Base-by-base conservation (phyloP, 2,888 invertebrate species). In the Aelia acuminata region DNA sequence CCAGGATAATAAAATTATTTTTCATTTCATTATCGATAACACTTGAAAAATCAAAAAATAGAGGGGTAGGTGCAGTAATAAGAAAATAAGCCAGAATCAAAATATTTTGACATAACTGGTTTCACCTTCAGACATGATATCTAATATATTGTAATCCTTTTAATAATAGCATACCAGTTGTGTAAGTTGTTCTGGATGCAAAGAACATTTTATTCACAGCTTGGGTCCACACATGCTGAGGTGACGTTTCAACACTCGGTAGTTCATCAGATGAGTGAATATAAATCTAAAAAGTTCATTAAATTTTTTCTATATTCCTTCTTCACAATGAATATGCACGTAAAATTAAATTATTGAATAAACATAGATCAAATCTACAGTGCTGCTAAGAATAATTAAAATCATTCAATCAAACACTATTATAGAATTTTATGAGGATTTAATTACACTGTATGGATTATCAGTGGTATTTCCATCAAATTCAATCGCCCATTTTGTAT, bases 141-240 rank as follows among this genome's bases (percentile, higher is more conserved):
- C n/a, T n/a, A n/a, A n/a, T n/a, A n/a, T n/a, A n/a, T n/a, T n/a
- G n/a, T n/a, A n/a, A n/a, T n/a, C n/a, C n/a, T n/a, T n/a, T n/a
- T n/a, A n/a, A n/a, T n/a, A n/a, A n/a, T 26, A 53, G 22, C 39
- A 22, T 80, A 90, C 90, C 89, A 80, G 96, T 96, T 0, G 96
- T 96, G 91, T 96, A 96, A 0, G 96, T 96, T 91, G 95, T 95
- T 91, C 96, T 96, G 43, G 96, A 95, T 0, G 95, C 95, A 91
- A 96, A 95, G 0, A 94, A 94, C 0, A 95, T 94, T 90, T 93
- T 94, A 90, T 94, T 93, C 2, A 95, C 94, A 31, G 93, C 93
- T 18, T 93, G 94, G 84, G 94, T 94, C 96, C 96, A 96, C 2
- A 94, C 93, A 90, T 95, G 95, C 91, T 96, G 96, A 0, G 96